Base-by-base conservation (phyloP, 2,113 vertebrate species). In the Vulpes ferrilata region DNA sequence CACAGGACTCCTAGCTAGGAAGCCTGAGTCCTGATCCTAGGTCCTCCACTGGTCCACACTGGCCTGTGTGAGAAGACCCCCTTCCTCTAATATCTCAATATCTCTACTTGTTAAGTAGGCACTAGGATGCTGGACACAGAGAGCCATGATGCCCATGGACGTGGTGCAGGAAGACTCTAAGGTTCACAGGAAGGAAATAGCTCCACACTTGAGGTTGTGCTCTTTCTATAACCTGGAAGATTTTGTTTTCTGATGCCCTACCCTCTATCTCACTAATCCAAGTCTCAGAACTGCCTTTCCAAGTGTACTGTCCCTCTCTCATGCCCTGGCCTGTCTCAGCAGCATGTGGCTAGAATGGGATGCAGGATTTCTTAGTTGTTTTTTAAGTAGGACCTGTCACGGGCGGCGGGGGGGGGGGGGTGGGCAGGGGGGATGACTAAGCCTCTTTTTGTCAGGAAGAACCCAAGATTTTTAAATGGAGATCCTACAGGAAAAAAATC, bases 361-460 rank as follows among this genome's bases (percentile, higher is more conserved):
- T 30, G 23, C 2, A 89, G 83, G 20, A 38, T 60, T 91, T 88
- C 78, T 88, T 69, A 7, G 17, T 30, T 92, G 82, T 67, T 82
- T 93, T 86, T 35, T 90, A 79, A 83, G 88, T 55, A 60, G 62
- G 69, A 76, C 74, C 74, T 84, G 53, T 94, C 92, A 80, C n/a
- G 43, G 43, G 43, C 57, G 51, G 12, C 35, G 20, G 87, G 43
- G 43, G 43, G 87, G 43, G 43, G 43, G 43, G 20, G 87, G 43
- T 5, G 43, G 38, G 4, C 43, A 5, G 5, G 43, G 10, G 3
- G 43, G 51, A 86, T 83, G 84, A 95, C 48, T 93, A 95, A 97
- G 81, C 80, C 82, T 69, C 80, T n/a, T 92, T 79, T 88, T 64
- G 67, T 80, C 84, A 92, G 23, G 30, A 89, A 95, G 69, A 92